phyloP scores from a whole-genome alignment of 2,888 invertebrate genomes.

The Pterostichus niger region DNA sequence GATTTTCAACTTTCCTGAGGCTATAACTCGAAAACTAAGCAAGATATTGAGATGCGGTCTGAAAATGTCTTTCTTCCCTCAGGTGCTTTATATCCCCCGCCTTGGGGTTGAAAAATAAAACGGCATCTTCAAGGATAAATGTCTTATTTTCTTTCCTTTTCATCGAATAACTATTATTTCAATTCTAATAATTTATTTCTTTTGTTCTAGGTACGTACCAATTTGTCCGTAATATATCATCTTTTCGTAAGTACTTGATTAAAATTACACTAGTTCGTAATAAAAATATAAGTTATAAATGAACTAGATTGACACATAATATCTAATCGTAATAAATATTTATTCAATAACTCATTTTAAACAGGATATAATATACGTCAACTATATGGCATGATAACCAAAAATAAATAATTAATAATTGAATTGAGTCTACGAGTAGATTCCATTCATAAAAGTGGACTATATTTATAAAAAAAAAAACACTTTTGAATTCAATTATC shows the following conservation, averaged over 20 bases:
- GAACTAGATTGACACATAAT: background rate
- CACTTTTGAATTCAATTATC: background rate
- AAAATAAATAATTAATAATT: background rate
- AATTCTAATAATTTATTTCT: slow-evolving; percentile 11
- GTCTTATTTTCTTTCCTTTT: too few relatives aligned
- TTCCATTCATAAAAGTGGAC: background rate
- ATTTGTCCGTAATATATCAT: background rate
- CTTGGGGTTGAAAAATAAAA: too few relatives aligned
- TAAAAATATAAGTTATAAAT: background rate
- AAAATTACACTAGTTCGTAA: background rate
- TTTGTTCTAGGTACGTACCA: slow-evolving; percentile 43
- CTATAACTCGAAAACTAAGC: too few relatives aligned
- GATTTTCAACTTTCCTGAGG: too few relatives aligned
- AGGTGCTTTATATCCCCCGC: too few relatives aligned
- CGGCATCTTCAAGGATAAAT: too few relatives aligned
- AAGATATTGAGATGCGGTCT: too few relatives aligned
- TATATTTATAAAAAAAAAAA: background rate
- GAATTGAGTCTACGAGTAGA: background rate
- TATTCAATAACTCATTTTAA: slow-evolving; percentile 10
- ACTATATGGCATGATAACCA: background rate
- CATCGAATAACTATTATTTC: too few relatives aligned
- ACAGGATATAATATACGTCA: slow-evolving; percentile 14
- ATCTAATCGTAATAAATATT: slow-evolving; percentile 15
- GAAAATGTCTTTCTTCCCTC: too few relatives aligned
- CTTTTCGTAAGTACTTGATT: background rate